Percentiles rank a stretch among this genome's conserved stretches.
Evolutionary conservation across 53 echinoderm and acorn worm genomes (phyloP).

Genomic region (Echinometra lucunter): DNA sequence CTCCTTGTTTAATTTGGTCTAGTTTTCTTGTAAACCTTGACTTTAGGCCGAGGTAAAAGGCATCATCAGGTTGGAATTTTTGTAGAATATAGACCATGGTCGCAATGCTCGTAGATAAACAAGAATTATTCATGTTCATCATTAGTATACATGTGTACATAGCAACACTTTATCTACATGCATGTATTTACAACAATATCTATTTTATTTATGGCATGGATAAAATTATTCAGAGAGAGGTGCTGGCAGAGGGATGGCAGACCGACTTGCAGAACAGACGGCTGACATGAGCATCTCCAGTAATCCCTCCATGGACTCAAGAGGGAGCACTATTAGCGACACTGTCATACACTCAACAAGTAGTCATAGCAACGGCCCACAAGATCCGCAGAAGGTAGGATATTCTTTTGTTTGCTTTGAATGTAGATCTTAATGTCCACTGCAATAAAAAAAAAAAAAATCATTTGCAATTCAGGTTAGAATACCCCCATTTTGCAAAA

Average conservation of each 20-base stretch:
- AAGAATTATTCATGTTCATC: no score
- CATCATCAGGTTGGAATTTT: no score
- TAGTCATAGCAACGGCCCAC: constrained; percentile 57
- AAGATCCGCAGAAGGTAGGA: constrained; percentile 62
- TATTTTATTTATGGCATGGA: neutral
- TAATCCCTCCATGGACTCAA: constrained; percentile 65
- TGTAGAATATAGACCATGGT: no score
- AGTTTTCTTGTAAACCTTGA: no score
- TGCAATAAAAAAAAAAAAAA: no score
- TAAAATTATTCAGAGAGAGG: neutral
- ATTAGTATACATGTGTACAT: no score
- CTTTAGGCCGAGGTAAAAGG: no score
- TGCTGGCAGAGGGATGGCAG: neutral
- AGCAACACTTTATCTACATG: no score
- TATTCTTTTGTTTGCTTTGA: neutral
- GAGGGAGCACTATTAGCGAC: constrained; percentile 75
- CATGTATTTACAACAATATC: neutral
- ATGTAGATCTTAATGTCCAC: neutral
- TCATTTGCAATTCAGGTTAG: neutral
- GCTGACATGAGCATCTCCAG: constrained; percentile 57
- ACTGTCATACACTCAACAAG: constrained; percentile 71
- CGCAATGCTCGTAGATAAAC: no score
- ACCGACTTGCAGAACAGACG: constrained; percentile 60
- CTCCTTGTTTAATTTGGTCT: no score
- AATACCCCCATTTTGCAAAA: no score